phyloP scores from a whole-genome alignment of 1,140 invertebrate genomes.

The Dermatophagoides farinae region DNA sequence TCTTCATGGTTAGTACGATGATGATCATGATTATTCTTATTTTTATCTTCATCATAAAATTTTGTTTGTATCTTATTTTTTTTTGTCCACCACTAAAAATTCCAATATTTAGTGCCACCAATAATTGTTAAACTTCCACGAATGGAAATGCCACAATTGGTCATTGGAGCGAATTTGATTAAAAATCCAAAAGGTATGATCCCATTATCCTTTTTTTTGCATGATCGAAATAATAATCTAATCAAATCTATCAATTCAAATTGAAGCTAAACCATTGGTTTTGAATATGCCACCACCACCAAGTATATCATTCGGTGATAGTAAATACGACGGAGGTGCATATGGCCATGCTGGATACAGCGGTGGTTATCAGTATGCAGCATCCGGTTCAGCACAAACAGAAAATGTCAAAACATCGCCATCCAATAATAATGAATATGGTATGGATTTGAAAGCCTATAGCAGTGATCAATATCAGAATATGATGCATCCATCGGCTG shows the following conservation, averaged over 20 bases:
- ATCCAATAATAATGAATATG: background rate
- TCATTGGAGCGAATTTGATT: background rate
- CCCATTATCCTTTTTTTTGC: too few relatives aligned
- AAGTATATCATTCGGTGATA: background rate
- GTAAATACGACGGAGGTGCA: background rate
- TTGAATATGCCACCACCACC: background rate
- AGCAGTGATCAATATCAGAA: background rate
- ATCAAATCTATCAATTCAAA: too few relatives aligned
- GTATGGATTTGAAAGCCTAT: too few relatives aligned
- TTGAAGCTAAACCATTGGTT: background rate
- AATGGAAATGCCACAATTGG: slow-evolving; percentile 3
- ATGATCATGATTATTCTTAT: too few relatives aligned
- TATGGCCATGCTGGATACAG: background rate
- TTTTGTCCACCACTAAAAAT: too few relatives aligned
- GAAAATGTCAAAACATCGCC: background rate
- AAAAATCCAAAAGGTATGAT: background rate
- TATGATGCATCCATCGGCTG: background rate
- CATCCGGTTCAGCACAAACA: background rate
- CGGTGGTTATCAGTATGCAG: background rate
- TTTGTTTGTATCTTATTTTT: too few relatives aligned
- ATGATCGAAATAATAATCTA: too few relatives aligned
- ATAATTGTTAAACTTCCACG: background rate
- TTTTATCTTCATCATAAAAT: too few relatives aligned
- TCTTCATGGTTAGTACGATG: background rate
- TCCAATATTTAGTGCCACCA: too few relatives aligned